Base-by-base conservation (phyloP, 2,888 invertebrate genomes). In the Hirtodrosophila alboralis region DNA sequence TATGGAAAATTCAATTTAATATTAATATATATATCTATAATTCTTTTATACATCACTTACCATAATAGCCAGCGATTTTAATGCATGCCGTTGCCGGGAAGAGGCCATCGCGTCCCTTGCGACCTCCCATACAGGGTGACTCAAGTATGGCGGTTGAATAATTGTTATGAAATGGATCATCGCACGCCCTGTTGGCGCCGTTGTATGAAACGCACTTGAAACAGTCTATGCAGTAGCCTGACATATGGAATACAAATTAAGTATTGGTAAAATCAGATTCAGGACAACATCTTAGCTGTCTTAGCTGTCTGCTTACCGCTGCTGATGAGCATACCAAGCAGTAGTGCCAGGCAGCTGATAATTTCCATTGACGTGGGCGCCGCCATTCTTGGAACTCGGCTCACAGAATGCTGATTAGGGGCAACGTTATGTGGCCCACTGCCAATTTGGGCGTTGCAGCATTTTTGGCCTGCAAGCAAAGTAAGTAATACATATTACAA, bases 71-170 rank as follows among this genome's bases (percentile, higher is more conserved):
- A 60, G 95, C 95, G 67, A 99, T 95, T 92, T 99, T 99, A 84
- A 99, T 96, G 90, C 99, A 99, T 37, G 98, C 96, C 0, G 98
- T 98, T 12, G 98, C 98, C 0, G 98, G 99, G 91, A 98, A 99
- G 7, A 97, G 91, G 0, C 98, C 99, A 86, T 97, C 95, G 26
- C 98, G 92, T 1, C 96, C 96, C 91, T 98, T 98, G 72, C 98
- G 92, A 0, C 97, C 97, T 0, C 98, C 98, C 94, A 96, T 95
- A 59, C 99, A 99, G 2, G 97, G 97, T 2, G 96, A 94, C 91
- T 97, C 96, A 78, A 96, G 92, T 91, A 97, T 94, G 74, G 94
- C 93, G 53, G 94, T 91, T 1, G 96, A 96, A 85, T 94, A 96
- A 91, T 97, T 97, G 91, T 97, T 97, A 91, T 97, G 97, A 91